These are phyloP conservation scores for Amorpha juglandis DNA, from an alignment of 2,888 invertebrate genomes.

Conservation along the genomic window DNA sequence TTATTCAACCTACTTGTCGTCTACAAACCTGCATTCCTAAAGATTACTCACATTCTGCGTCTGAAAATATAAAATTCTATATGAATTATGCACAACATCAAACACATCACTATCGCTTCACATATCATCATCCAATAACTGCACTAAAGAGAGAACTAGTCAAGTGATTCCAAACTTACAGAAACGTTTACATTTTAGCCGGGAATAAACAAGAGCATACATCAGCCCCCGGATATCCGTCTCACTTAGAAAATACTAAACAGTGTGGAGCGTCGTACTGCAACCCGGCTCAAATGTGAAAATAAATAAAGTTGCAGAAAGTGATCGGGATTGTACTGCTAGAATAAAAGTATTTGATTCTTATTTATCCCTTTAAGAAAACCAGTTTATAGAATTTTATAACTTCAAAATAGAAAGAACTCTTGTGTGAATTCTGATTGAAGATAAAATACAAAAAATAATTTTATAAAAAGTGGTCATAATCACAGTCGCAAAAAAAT, in stretches of 20 bases:
- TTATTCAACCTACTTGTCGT: too few relatives aligned
- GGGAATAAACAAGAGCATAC: constrained; percentile 55
- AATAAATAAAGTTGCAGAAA: constrained; percentile 12
- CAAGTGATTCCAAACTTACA: background rate
- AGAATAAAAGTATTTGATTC: background rate
- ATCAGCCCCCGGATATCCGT: constrained; percentile 60
- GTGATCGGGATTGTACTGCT: background rate
- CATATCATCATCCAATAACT: too few relatives aligned
- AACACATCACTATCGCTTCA: too few relatives aligned
- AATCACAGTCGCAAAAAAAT: too few relatives aligned
- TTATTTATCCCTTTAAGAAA: background rate
- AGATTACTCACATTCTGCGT: too few relatives aligned
- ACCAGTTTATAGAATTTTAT: background rate
- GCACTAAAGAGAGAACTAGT: background rate
- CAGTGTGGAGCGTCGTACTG: background rate
- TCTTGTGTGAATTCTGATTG: too few relatives aligned
- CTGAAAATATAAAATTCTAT: too few relatives aligned
- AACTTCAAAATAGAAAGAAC: too few relatives aligned
- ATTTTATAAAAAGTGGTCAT: too few relatives aligned
- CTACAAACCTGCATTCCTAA: too few relatives aligned
- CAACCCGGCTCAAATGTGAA: background rate
- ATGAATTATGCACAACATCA: too few relatives aligned
- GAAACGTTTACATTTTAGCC: constrained; percentile 11
- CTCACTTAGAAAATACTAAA: constrained; percentile 37
- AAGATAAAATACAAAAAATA: too few relatives aligned